Conservation (phyloP, 1,140 invertebrate genomes). For the Ips typographus region DNA sequence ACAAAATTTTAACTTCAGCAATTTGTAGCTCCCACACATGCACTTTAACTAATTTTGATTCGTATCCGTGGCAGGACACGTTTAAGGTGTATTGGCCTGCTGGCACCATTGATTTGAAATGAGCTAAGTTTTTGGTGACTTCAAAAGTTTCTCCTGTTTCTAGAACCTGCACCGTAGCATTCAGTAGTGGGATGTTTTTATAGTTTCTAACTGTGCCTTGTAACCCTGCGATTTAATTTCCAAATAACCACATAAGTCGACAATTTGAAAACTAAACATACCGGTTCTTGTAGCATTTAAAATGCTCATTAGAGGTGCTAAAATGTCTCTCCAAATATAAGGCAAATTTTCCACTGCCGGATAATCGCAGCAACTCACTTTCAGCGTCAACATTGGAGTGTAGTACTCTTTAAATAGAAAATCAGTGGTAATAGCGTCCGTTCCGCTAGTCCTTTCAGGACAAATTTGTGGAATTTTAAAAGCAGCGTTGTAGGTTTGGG, state of each 20-base stretch:
- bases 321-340: constrained; percentile 72
- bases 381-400: constrained; percentile 60
- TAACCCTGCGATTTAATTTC: constrained; percentile 62
- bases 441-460: constrained; percentile 37
- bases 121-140: constrained; percentile 66
- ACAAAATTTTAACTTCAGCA: constrained; percentile 19
- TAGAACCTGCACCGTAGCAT: constrained; percentile 69
- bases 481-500: constrained; percentile 52
- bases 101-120: constrained; percentile 68
- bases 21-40: constrained; percentile 43
- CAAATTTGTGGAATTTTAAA: constrained; percentile 43
- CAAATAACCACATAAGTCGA: not conserved
- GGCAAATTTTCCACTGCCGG: constrained; percentile 66
- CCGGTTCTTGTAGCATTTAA: constrained; percentile 59
- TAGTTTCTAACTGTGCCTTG: constrained; percentile 70
- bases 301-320: constrained; percentile 69
- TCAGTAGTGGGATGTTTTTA: constrained; percentile 62
- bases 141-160: constrained; percentile 59
- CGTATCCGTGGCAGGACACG: constrained; percentile 61
- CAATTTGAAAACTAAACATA: constrained; percentile 38
- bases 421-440: constrained; percentile 56
- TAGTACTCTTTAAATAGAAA: constrained; percentile 59
- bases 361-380: constrained; percentile 77
- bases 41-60: constrained; percentile 53
- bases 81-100: constrained; percentile 63